Evolutionary conservation across 1,140 invertebrate genomes (phyloP).

Genomic region (Neuroterus valhalla): DNA sequence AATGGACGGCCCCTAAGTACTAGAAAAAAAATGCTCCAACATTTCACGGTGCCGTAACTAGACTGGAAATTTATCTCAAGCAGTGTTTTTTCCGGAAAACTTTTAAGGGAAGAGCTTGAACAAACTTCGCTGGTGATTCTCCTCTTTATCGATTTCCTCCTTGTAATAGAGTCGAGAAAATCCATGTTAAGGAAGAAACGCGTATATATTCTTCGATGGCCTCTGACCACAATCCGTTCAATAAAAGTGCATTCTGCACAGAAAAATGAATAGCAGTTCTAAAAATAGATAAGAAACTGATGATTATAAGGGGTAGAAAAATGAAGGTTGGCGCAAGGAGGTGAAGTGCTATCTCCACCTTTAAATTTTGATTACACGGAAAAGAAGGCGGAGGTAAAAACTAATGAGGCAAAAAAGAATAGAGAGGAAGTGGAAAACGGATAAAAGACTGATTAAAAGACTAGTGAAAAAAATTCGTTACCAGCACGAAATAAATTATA

Average conservation of each 20-base stretch:
- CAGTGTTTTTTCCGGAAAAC: slow-evolving; percentile 28
- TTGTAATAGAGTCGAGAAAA: slow-evolving; percentile 28
- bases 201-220: slow-evolving; percentile 19
- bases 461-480: too few relatives aligned
- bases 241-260: background rate
- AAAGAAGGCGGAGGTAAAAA: background rate
- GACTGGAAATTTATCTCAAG: slow-evolving; percentile 24
- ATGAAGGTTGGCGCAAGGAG: background rate
- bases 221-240: slow-evolving; percentile 7
- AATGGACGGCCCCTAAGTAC: slow-evolving; percentile 3
- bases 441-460: background rate
- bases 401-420: background rate
- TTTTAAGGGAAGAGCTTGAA: slow-evolving; percentile 26
- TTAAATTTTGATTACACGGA: background rate
- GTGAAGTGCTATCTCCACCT: background rate
- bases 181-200: slow-evolving; percentile 21
- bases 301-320: background rate
- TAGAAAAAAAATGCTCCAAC: slow-evolving; percentile 11
- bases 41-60: slow-evolving; percentile 21
- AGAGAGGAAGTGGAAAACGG: background rate
- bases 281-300: background rate
- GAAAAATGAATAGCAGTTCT: background rate
- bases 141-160: slow-evolving; percentile 27
- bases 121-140: slow-evolving; percentile 26
- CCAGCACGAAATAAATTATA: too few relatives aligned